phyloP scores from a whole-genome alignment of 1,140 invertebrate genomes.

The Apis dorsata region DNA sequence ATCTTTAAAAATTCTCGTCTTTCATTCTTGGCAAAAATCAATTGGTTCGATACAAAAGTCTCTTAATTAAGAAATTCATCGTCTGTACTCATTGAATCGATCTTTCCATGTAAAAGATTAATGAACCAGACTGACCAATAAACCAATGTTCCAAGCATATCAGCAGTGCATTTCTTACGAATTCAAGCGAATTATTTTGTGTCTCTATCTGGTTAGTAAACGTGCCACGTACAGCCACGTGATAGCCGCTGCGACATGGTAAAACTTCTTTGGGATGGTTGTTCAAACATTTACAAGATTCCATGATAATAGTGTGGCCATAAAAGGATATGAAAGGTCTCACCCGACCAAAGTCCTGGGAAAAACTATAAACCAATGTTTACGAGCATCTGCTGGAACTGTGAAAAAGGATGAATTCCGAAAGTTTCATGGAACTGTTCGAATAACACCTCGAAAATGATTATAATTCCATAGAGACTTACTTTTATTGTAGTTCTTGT shows the following conservation, averaged over 20 bases:
- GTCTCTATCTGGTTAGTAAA: conserved; percentile 20
- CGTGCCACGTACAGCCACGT: conserved; percentile 26
- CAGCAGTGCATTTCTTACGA: not conserved
- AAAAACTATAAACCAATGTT: conserved; percentile 42
- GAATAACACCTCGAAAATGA: conserved; percentile 4
- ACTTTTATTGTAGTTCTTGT: not conserved
- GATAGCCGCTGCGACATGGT: conserved; percentile 28
- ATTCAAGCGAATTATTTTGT: conserved; percentile 17
- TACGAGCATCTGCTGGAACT: conserved; percentile 23
- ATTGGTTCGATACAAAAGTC: not conserved
- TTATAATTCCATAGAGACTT: not conserved
- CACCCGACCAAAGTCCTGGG: conserved; percentile 40
- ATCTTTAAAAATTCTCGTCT: not conserved
- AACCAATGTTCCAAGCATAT: not conserved
- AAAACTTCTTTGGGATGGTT: not conserved
- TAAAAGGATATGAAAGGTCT: conserved; percentile 47
- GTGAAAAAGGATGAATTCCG: conserved; percentile 42
- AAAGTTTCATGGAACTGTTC: conserved; percentile 31
- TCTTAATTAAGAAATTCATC: not conserved
- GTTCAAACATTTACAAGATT: conserved; percentile 51
- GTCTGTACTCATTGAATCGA: not conserved
- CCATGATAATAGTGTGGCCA: conserved; percentile 43
- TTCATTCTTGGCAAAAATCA: too few species aligned
- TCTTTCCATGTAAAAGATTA: not conserved
- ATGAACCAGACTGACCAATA: not conserved